Percentiles rank a stretch among this genome's conserved stretches.
Conservation (phyloP, 2,888 invertebrate genomes). For the Morinoia aosen region DNA sequence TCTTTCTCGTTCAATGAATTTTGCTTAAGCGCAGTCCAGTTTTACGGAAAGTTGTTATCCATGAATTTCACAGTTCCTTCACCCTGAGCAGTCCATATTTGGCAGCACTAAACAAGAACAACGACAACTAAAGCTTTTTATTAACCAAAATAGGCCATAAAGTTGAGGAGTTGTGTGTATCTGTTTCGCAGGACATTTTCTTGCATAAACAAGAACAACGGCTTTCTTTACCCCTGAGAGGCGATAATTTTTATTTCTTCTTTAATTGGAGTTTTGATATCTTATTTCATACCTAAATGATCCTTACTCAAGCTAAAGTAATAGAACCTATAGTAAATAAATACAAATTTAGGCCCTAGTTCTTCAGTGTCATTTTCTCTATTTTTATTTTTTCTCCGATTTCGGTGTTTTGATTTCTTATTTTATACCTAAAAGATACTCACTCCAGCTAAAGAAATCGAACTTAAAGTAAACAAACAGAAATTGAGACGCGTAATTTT, state of each 20-base stretch:
- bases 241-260: background rate
- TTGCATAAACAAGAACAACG: background rate
- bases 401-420: too few relatives aligned
- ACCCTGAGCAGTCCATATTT: background rate
- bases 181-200: background rate
- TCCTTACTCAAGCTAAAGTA: background rate
- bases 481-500: too few relatives aligned
- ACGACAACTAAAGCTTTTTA: background rate
- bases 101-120: background rate
- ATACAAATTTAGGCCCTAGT: background rate
- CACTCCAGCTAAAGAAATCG: too few relatives aligned
- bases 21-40: background rate
- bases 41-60: background rate
- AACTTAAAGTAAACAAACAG: too few relatives aligned
- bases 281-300: background rate
- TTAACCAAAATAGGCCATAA: background rate
- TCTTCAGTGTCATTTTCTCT: background rate
- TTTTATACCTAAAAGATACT: too few relatives aligned
- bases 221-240: background rate
- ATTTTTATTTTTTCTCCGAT: too few relatives aligned
- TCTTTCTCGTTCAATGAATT: background rate
- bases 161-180: background rate
- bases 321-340: background rate
- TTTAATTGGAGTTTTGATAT: background rate
- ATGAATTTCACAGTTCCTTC: background rate